Base-by-base conservation (phyloP, 2,797 vertebrate species). In the Choloepus didactylus region DNA sequence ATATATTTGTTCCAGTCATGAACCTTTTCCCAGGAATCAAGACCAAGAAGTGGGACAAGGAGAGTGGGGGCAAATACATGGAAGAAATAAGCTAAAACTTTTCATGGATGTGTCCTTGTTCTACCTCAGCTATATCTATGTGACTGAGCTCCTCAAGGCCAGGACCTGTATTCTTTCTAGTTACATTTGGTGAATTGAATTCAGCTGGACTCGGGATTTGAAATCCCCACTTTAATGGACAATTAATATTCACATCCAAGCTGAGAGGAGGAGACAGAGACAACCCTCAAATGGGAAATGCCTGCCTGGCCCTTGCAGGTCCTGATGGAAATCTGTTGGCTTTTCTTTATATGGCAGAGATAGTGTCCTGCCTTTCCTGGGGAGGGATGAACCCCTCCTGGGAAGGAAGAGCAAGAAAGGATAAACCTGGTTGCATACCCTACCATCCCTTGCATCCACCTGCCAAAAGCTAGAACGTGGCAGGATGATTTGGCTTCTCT, bases 321-420 rank as follows among this genome's bases (percentile, higher is more conserved):
- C 38, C 82, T 70, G 60, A 84, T 80, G 15, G 80, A 93, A 83
- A 83, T 87, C 46, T 62, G 82, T 56, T 66, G 60, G 51, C n/a
- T 91, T 6, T 94, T 92, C 21, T 84, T 31, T 82, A 88, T 84
- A 46, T 81, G 38, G 12, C 51, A 95, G 70, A 91, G 9, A 70
- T 41, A 79, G 35, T 56, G 16, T 84, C 29, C 14, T 89, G 72
- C 49, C 83, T 84, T 91, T 35, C 10, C 35, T 79, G 49, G 54
- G 44, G 21, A 83, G 54, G 35, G 60, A 25, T 18, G 25, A 67
- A 29, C 76, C 64, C 44, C 29, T 89, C 49, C 56, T 72, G 46
- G 67, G n/a, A 84, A 73, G 31, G 11, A 79, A 89, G 29, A 23
- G 60, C n/a, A 70, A 90, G 12, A 62, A 60, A 49, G 25, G 31